Percentiles rank a stretch among this genome's conserved stretches.
These are phyloP conservation scores for Pangasianodon hypophthalmus DNA, from an alignment of 2,113 vertebrate species.

Conservation along the genomic window DNA sequence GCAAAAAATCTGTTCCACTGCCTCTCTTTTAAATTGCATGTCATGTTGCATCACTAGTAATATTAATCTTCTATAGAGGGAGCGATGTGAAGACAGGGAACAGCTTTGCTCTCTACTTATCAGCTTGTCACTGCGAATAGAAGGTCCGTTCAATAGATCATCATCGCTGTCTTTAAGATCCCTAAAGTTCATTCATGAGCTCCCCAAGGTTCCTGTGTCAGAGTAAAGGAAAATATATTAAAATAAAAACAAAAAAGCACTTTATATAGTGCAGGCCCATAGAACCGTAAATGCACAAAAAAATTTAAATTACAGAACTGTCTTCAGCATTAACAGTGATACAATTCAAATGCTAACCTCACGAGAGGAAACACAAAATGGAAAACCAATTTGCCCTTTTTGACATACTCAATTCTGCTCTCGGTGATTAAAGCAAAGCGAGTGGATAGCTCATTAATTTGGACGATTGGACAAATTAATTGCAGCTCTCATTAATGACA, in stretches of 20 bases:
- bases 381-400: slow-evolving; percentile 34
- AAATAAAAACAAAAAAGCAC: neutral
- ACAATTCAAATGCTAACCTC: slow-evolving; percentile 16
- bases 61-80: slow-evolving; percentile 55
- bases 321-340: neutral
- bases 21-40: slow-evolving; percentile 53
- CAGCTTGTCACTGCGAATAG: slow-evolving; percentile 47
- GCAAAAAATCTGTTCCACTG: slow-evolving; percentile 44
- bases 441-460: slow-evolving; percentile 74
- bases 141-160: slow-evolving; percentile 41
- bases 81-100: slow-evolving; percentile 30
- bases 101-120: slow-evolving; percentile 48
- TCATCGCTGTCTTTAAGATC: slow-evolving; percentile 13
- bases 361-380: neutral
- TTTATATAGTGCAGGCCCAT: neutral
- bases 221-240: neutral
- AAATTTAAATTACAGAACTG: neutral
- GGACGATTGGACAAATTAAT: slow-evolving; percentile 67
- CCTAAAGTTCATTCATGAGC: slow-evolving; percentile 8
- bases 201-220: neutral
- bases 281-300: neutral
- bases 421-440: slow-evolving; percentile 43
- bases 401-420: slow-evolving; percentile 23
- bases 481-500: slow-evolving; percentile 71
- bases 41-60: slow-evolving; percentile 54